Percentiles rank a stretch among this genome's conserved stretches.
Evolutionary conservation across 1,140 invertebrate genomes (phyloP).

Genomic region (Medauroidea extradentata): DNA sequence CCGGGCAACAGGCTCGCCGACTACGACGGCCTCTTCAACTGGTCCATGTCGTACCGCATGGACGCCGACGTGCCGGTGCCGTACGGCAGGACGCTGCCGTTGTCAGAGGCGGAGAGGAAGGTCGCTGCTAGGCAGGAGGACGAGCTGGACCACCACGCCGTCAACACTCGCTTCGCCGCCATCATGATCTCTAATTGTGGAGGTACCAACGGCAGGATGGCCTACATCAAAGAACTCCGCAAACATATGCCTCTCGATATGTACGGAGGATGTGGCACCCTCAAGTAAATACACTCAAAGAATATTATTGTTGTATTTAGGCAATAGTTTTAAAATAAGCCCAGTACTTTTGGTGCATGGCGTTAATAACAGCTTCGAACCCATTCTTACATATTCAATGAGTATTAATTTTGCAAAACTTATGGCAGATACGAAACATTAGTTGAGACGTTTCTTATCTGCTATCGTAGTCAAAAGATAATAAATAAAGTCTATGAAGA

Average conservation of each 20-base stretch:
- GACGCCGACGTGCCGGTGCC: constrained; percentile 66
- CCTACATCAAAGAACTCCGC: constrained; percentile 53
- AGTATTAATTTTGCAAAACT: no score
- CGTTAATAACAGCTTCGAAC: no score
- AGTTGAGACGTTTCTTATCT: no score
- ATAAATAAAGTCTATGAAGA: no score
- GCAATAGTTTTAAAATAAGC: no score
- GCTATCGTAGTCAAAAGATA: no score
- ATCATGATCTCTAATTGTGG: constrained; percentile 61
- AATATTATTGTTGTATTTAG: no score
- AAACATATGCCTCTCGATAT: constrained; percentile 52
- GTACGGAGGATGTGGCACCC: constrained; percentile 50
- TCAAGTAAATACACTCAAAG: constrained; percentile 26
- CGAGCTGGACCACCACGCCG: not conserved
- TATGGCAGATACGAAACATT: no score
- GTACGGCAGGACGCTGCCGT: constrained; percentile 54
- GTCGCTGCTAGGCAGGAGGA: not conserved
- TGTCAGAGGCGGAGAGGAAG: constrained; percentile 15
- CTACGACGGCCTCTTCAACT: constrained; percentile 62
- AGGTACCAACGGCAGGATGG: constrained; percentile 47
- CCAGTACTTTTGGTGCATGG: no score
- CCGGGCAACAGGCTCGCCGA: constrained; percentile 34
- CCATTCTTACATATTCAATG: no score
- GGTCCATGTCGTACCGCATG: constrained; percentile 70
- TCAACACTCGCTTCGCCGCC: constrained; percentile 39